phyloP scores from a whole-genome alignment of 2,888 invertebrate genomes.

The Troglohyphantes excavatus region DNA sequence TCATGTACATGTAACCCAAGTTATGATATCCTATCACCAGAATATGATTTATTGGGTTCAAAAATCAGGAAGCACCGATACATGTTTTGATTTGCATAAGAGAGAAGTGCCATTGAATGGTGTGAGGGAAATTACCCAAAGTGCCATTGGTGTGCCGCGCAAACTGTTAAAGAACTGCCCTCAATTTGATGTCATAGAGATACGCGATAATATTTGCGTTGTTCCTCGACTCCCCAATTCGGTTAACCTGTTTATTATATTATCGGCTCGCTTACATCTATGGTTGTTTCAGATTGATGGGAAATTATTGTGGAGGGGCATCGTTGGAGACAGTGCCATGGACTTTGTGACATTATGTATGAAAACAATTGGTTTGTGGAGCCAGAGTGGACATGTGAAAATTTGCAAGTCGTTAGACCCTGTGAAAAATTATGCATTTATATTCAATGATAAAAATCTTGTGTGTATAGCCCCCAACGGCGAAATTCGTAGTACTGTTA shows the following conservation, averaged over 20 bases:
- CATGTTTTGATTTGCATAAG: constrained; percentile 52
- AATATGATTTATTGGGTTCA: constrained; percentile 75
- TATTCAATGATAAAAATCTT: constrained; percentile 64
- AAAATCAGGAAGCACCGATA: constrained; percentile 28
- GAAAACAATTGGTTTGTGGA: constrained; percentile 68
- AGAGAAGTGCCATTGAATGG: constrained; percentile 63
- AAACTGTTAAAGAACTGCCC: constrained; percentile 68
- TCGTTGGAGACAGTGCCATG: constrained; percentile 52
- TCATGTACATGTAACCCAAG: constrained; percentile 37
- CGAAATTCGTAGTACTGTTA: constrained; percentile 50
- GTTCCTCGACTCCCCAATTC: constrained; percentile 70
- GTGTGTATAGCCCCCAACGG: constrained; percentile 61
- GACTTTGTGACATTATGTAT: constrained; percentile 72
- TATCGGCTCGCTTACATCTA: constrained; percentile 67
- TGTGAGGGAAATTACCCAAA: constrained; percentile 71
- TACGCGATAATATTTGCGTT: constrained; percentile 66
- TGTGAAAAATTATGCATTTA: constrained; percentile 59
- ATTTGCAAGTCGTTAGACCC: constrained; percentile 57
- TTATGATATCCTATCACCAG: constrained; percentile 63
- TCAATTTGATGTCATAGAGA: constrained; percentile 51
- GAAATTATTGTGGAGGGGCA: constrained; percentile 65
- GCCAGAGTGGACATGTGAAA: constrained; percentile 44
- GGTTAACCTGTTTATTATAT: constrained; percentile 60
- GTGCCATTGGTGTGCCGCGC: constrained; percentile 69
- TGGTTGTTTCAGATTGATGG: constrained; percentile 72